Conservation (phyloP, 64 coral and sea anemone species). For the Stichodactyla mertensii region DNA sequence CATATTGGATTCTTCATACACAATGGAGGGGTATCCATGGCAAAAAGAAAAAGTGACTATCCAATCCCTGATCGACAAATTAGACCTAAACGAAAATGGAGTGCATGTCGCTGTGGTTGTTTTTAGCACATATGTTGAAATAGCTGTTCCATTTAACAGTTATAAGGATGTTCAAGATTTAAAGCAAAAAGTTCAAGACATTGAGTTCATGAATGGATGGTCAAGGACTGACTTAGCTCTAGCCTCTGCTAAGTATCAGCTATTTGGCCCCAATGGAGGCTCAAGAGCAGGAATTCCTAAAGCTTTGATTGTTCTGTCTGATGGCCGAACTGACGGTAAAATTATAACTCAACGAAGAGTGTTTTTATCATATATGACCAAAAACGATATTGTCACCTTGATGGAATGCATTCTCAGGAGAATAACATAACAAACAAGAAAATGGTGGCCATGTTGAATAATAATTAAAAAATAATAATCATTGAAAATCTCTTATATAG, state of each 20-base stretch:
- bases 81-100: conserved; percentile 19
- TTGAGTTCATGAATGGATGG: conserved; percentile 35
- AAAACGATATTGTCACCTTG: too few species aligned
- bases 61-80: conserved; percentile 21
- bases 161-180: conserved; percentile 25
- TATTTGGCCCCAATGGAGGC: background rate
- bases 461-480: too few species aligned
- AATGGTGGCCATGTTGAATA: too few species aligned
- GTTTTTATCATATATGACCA: too few species aligned
- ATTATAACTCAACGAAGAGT: background rate
- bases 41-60: conserved; percentile 32
- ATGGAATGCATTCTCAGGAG: too few species aligned
- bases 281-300: conserved; percentile 25
- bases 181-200: conserved; percentile 8
- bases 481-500: too few species aligned
- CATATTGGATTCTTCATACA: conserved; percentile 42
- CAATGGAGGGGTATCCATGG: conserved; percentile 27
- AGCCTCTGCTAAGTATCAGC: background rate
- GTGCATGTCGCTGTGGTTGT: conserved; percentile 31
- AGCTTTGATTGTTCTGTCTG: conserved; percentile 29
- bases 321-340: conserved; percentile 48
- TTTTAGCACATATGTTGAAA: conserved; percentile 16
- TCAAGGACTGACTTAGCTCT: conserved; percentile 46
- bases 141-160: conserved; percentile 25
- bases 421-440: too few species aligned